A percentile compares a stretch with the other conserved stretches of the same genome.
Conservation (phyloP, 2,888 invertebrate species). For the Allacma fusca region DNA sequence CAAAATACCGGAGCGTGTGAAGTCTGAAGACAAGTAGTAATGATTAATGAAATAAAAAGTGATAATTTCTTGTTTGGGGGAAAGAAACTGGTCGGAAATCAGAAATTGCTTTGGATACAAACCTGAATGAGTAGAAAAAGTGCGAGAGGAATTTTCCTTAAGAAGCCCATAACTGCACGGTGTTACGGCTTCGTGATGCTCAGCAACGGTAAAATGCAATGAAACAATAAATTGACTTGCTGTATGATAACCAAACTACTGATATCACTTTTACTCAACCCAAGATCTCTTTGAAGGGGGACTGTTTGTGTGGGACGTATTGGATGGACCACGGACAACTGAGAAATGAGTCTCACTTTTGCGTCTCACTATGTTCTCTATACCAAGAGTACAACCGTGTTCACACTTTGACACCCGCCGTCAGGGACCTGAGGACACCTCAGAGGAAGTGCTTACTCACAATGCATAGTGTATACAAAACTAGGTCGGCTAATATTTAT, state of each 20-base stretch:
- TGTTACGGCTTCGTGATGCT: slow-evolving; percentile 11
- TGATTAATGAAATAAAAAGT: neutral
- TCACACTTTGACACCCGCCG: slow-evolving; percentile 11
- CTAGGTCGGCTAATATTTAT: slow-evolving; percentile 39
- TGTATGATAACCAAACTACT: neutral
- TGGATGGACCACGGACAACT: slow-evolving; percentile 26
- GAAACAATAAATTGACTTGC: neutral
- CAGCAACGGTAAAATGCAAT: neutral
- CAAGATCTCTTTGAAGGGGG: neutral
- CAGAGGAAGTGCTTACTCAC: slow-evolving; percentile 11
- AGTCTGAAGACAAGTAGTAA: neutral
- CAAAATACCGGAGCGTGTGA: neutral
- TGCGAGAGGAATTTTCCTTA: slow-evolving; percentile 23
- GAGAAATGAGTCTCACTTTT: slow-evolving; percentile 18
- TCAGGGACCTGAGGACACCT: slow-evolving; percentile 8
- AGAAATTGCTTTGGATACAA: neutral
- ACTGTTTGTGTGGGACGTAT: neutral
- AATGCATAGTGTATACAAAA: slow-evolving; percentile 11
- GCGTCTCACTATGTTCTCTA: neutral
- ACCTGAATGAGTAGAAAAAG: slow-evolving; percentile 40
- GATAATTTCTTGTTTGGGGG: neutral
- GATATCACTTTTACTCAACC: neutral
- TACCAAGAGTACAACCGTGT: slow-evolving; percentile 15
- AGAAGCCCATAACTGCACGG: slow-evolving; percentile 17
- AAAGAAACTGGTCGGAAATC: neutral